Evolutionary conservation across 2,797 vertebrate species (phyloP).

Genomic region (Lutra lutra): DNA sequence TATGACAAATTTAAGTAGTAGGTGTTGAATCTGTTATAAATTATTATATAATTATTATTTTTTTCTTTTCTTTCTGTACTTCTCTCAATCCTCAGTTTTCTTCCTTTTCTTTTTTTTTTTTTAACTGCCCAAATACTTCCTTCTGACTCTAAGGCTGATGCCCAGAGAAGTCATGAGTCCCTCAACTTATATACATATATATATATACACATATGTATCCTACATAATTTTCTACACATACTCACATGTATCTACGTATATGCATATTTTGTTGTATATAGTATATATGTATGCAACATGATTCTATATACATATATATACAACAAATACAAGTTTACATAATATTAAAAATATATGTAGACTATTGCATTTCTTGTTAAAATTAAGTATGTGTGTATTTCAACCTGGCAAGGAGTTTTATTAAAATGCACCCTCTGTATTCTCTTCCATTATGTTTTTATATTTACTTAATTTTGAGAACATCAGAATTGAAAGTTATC

Average conservation of each 20-base stretch:
- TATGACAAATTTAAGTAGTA: neutral
- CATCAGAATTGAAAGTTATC: neutral
- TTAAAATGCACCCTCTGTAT: neutral
- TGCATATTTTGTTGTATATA: neutral
- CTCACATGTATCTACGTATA: neutral
- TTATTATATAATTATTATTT: neutral
- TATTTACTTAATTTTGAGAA: neutral
- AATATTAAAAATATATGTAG: neutral
- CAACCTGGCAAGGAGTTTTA: neutral
- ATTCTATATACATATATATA: neutral
- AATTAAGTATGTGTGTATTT: neutral
- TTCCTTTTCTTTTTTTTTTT: neutral
- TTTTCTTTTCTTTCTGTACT: neutral
- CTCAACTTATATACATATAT: neutral
- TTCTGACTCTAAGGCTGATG: neutral
- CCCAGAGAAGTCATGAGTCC: neutral
- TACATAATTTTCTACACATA: neutral
- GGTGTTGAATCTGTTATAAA: neutral
- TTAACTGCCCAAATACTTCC: neutral
- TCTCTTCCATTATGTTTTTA: neutral
- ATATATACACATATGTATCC: neutral
- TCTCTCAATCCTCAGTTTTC: accelerated
- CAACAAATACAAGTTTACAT: neutral
- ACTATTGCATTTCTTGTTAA: neutral
- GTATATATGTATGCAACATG: neutral